Percentiles rank a stretch among this genome's conserved stretches.
These are phyloP conservation scores for Okamejei kenojei DNA, from an alignment of 2,797 vertebrate species.

Conservation along the genomic window DNA sequence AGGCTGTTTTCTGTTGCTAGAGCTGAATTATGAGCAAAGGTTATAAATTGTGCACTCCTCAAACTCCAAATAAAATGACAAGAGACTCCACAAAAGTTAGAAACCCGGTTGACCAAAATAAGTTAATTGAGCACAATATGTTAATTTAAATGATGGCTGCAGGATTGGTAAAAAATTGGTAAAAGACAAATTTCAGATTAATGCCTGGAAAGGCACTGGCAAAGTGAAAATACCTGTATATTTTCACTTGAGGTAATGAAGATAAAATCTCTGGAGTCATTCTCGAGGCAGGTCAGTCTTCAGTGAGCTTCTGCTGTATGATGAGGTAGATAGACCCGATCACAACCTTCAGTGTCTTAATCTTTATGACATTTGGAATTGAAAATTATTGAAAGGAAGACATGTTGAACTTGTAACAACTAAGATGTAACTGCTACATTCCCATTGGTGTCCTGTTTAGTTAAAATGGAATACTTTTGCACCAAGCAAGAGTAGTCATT, in stretches of 20 bases:
- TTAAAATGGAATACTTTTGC: background rate
- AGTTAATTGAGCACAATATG: background rate
- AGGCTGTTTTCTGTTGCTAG: background rate
- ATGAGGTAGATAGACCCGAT: background rate
- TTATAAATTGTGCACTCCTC: background rate
- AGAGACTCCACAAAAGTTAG: background rate
- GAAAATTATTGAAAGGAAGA: background rate
- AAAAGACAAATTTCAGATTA: background rate
- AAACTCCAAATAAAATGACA: background rate
- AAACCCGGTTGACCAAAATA: background rate
- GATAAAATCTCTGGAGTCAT: background rate
- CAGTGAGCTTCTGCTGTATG: background rate
- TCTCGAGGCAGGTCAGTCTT: background rate
- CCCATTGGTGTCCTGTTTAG: background rate
- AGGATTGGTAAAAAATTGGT: background rate
- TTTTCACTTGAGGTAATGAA: too few relatives aligned
- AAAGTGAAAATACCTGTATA: constrained; percentile 1
- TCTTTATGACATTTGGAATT: background rate
- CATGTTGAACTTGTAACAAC: background rate
- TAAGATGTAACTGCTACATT: background rate
- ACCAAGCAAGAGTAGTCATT: background rate
- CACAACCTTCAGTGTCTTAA: background rate
- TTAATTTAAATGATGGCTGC: background rate
- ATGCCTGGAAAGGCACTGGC: background rate
- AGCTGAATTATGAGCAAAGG: background rate